Base-by-base conservation (phyloP, 2,797 vertebrate genomes). In the Halcyon chelicuti region DNA sequence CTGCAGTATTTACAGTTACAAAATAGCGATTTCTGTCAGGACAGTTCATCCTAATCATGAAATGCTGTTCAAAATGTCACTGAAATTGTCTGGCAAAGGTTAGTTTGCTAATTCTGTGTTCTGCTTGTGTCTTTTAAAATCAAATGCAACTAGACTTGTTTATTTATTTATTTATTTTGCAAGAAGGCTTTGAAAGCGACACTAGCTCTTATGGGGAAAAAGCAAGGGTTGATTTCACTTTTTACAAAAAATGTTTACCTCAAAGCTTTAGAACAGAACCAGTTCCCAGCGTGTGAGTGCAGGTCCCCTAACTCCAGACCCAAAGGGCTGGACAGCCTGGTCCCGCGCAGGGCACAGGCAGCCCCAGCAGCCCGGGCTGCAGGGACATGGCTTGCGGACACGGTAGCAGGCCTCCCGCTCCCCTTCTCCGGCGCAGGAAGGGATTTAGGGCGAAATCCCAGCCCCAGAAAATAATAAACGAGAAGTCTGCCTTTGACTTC, bases 11-110 rank as follows among this genome's bases (percentile, higher is more conserved):
- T 93, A 82, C 62, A 61, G 86, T 74, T 94, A 91, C 74, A 92
- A 93, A 94, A 65, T 14, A 77, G 78, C 88, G 67, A 61, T 80
- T 92, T 76, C 90, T 94, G 83, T 89, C 92, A 92, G 80, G 65
- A 73, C 52, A 54, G 74, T 72, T 92, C 94, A 94, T 85, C 81
- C 54, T 68, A 42, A 74, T 23, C 65, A 51, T 9, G 19, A 88
- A 91, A 47, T 0, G 4, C 42, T 35, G 44, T 60, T 93, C 54
- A 35, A 82, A 90, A 90, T 7, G 44, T 76, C 90, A 81, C 73
- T 71, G 63, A 76, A 85, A 92, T 65, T 44, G 46, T 42, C 88
- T 11, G 42, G 65, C 68, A 80, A 67, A 46, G 63, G 72, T 92
- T 85, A 74, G 37, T 55, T 87, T 58, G 77, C 68, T 74, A 90